Conservation (phyloP, 2,888 invertebrate species). For the Coelinius sp. region DNA sequence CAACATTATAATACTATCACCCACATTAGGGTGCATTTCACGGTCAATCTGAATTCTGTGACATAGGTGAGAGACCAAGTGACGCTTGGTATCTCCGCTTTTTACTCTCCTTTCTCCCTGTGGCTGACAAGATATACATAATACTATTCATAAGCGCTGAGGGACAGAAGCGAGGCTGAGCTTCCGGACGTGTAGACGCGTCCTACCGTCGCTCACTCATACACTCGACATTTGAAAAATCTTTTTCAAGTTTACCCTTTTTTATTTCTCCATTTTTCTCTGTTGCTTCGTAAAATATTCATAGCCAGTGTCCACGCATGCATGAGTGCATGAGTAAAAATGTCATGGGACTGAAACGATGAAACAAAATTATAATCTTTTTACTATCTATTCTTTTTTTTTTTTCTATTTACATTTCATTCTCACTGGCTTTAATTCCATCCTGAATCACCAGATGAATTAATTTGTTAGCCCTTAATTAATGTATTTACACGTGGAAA, state of each 20-base stretch:
- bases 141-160: conserved; percentile 42
- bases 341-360: conserved; percentile 19
- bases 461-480: conserved; percentile 2
- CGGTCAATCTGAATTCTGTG: conserved; percentile 29
- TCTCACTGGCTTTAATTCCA: not conserved
- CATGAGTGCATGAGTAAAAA: conserved; percentile 24
- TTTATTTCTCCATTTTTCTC: conserved; percentile 21
- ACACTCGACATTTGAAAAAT: conserved; percentile 26
- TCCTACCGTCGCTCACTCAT: conserved; percentile 29
- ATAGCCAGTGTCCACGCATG: conserved; percentile 20
- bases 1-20: not conserved
- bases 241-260: not conserved
- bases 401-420: not conserved
- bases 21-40: conserved; percentile 46
- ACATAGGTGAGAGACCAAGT: not conserved
- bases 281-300: conserved; percentile 21
- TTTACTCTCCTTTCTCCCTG: not conserved
- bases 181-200: conserved; percentile 4
- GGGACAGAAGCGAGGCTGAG: conserved; percentile 23
- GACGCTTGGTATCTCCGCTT: not conserved
- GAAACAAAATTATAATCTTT: conserved; percentile 12
- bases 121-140: conserved; percentile 41
- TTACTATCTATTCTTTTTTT: not conserved
- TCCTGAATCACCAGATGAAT: conserved; percentile 1
- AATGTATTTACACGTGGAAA: conserved; percentile 11